phyloP scores from a whole-genome alignment of 2,888 invertebrate species.

The Enoplolaimus lenunculus region DNA sequence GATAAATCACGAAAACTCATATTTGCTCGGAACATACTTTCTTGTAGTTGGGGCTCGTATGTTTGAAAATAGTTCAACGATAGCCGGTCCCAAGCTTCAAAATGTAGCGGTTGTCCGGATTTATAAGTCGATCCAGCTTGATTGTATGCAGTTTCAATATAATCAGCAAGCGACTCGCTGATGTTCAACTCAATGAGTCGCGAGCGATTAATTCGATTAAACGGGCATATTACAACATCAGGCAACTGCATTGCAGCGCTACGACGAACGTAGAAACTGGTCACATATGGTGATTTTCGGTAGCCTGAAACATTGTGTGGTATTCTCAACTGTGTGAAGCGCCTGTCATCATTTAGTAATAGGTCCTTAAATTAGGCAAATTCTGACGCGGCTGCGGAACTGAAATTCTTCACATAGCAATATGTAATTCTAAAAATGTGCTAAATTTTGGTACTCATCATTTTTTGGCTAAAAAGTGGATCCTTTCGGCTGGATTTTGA shows the following conservation, averaged over 20 bases:
- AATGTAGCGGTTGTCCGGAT: neutral
- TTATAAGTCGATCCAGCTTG: neutral
- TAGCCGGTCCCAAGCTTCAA: neutral
- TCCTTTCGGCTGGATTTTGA: too few relatives aligned
- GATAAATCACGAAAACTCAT: neutral
- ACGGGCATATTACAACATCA: neutral
- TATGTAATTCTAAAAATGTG: too few relatives aligned
- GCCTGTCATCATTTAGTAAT: too few relatives aligned
- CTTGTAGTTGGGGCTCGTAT: neutral
- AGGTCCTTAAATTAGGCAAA: too few relatives aligned
- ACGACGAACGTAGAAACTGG: neutral
- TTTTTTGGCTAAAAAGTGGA: too few relatives aligned
- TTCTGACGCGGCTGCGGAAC: too few relatives aligned
- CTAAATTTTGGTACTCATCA: too few relatives aligned
- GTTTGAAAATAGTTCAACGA: neutral
- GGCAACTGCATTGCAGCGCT: neutral
- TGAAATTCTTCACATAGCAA: too few relatives aligned
- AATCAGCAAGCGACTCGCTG: neutral
- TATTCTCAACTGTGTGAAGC: too few relatives aligned
- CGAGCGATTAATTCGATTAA: neutral
- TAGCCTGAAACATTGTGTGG: too few relatives aligned
- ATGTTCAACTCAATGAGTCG: neutral
- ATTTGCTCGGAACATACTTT: neutral
- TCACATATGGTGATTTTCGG: neutral
- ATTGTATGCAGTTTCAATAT: neutral